phyloP scores from a whole-genome alignment of 2,888 invertebrate species.

The Amphipoea lucens region DNA sequence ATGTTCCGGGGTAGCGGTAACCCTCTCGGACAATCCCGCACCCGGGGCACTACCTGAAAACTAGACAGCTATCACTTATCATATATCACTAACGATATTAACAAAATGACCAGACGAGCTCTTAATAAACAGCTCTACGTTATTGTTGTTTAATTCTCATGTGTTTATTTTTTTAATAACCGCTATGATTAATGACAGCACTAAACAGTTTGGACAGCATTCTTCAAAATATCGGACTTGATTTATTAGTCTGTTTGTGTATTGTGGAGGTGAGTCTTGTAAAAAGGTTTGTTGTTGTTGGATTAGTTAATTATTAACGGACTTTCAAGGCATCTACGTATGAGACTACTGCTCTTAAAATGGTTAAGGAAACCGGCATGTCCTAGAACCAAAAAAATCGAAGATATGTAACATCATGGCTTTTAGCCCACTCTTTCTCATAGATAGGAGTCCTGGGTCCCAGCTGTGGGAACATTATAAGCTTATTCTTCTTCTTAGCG shows the following conservation, averaged over 20 bases:
- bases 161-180: constrained; percentile 40
- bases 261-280: constrained; percentile 12
- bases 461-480: too few relatives aligned
- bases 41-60: background rate
- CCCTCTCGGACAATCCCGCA: too few relatives aligned
- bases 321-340: background rate
- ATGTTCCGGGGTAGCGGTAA: too few relatives aligned
- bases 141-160: constrained; percentile 46
- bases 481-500: too few relatives aligned
- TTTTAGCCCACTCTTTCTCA: too few relatives aligned
- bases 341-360: background rate
- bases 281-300: constrained; percentile 11
- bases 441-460: too few relatives aligned
- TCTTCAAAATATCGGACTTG: constrained; percentile 37
- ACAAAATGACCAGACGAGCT: background rate
- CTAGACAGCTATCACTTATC: background rate
- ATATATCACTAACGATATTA: background rate
- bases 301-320: background rate
- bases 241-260: constrained; percentile 43
- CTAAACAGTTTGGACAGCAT: constrained; percentile 46
- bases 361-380: background rate
- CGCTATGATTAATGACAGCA: constrained; percentile 40
- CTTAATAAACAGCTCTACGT: constrained; percentile 22
- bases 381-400: background rate
- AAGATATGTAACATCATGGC: background rate